Conservation (phyloP, 92 coral and sea anemone species). For the Porites evermanni region DNA sequence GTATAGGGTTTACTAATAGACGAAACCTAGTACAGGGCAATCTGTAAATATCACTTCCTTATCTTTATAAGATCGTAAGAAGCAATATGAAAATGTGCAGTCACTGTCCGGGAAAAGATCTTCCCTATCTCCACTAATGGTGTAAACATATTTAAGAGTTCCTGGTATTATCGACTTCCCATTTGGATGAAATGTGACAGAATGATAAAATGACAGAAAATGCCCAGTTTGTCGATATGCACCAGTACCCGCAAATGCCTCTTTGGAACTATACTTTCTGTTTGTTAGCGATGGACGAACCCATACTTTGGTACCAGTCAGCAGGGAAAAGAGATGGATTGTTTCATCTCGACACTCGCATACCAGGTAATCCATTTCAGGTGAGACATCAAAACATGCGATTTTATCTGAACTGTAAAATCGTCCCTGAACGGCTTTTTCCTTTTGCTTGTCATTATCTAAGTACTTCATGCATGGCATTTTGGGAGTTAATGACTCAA, state of each 20-base stretch:
- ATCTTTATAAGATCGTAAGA: too few species aligned
- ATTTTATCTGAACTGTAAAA: constrained; percentile 29
- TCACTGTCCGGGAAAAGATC: not conserved
- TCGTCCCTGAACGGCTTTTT: not conserved
- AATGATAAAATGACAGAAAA: not conserved
- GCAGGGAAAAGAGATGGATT: constrained; percentile 28
- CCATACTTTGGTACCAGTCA: constrained; percentile 13
- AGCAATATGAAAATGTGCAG: not conserved
- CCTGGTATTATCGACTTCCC: constrained; percentile 6
- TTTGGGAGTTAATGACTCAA: not conserved
- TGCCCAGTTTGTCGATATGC: not conserved
- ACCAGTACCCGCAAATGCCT: too few species aligned
- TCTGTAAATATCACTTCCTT: too few species aligned
- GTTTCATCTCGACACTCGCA: constrained; percentile 32
- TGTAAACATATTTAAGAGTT: constrained; percentile 6
- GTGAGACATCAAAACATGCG: constrained; percentile 32
- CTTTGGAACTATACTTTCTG: too few species aligned
- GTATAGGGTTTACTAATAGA: too few species aligned
- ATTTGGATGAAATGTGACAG: constrained; percentile 14
- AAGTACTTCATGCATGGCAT: constrained; percentile 6
- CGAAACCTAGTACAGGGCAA: too few species aligned
- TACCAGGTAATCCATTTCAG: constrained; percentile 24
- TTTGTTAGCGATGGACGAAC: too few species aligned
- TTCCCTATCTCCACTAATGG: not conserved
- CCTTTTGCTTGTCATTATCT: not conserved